These are phyloP conservation scores for Pollimyrus isidori DNA, from an alignment of 2,113 vertebrate species.

Conservation along the genomic window DNA sequence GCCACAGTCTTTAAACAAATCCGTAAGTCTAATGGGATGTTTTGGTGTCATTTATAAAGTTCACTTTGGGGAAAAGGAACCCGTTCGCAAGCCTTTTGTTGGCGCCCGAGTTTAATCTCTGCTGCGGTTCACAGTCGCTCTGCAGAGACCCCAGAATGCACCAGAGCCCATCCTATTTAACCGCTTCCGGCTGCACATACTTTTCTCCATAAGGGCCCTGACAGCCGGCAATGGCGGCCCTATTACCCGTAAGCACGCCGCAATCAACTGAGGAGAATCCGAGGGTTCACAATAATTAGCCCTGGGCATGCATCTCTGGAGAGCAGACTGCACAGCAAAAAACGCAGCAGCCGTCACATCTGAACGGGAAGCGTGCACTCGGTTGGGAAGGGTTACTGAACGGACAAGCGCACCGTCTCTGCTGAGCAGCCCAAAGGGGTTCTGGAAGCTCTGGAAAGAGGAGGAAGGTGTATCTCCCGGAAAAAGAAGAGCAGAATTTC, in stretches of 20 bases:
- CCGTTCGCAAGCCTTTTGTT: neutral
- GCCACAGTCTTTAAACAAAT: constrained; percentile 19
- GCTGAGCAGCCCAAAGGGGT: neutral
- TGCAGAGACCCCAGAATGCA: neutral
- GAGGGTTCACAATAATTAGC: neutral
- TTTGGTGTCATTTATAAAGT: constrained; percentile 13
- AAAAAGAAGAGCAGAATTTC: neutral
- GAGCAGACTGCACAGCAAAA: neutral
- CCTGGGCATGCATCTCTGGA: neutral
- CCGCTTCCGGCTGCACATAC: neutral
- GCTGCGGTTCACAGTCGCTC: neutral
- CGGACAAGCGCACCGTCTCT: neutral
- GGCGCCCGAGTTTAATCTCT: neutral
- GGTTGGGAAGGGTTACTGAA: neutral
- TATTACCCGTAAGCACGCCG: neutral
- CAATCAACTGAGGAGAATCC: neutral
- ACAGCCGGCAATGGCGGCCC: neutral
- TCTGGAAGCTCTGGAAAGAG: neutral
- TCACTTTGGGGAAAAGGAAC: neutral
- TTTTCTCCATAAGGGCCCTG: neutral
- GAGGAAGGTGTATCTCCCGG: neutral
- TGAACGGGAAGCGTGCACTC: neutral
- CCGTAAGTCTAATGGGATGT: constrained; percentile 18
- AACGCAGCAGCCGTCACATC: no score
- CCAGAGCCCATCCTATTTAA: neutral